Percentiles rank a stretch among this genome's conserved stretches.
These are phyloP conservation scores for Platyscapa corneri DNA, from an alignment of 1,140 invertebrate genomes.

Conservation along the genomic window DNA sequence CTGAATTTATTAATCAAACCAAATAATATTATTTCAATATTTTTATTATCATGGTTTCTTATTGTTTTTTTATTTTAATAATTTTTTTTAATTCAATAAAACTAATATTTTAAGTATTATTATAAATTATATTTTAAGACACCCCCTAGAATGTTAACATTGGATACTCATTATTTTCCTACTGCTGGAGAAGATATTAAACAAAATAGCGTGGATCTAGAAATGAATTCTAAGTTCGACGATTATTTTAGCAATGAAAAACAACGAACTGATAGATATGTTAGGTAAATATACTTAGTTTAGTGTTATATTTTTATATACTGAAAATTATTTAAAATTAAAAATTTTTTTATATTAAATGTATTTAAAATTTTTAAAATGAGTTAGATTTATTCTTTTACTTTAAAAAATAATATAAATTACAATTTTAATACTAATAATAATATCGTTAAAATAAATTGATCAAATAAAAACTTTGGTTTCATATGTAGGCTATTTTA, in stretches of 20 bases:
- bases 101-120: too few relatives aligned
- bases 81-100: too few relatives aligned
- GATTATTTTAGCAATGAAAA: conserved; percentile 60
- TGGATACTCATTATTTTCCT: conserved; percentile 88
- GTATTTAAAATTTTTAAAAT: too few relatives aligned
- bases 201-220: conserved; percentile 57
- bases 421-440: too few relatives aligned
- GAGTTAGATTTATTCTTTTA: too few relatives aligned
- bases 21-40: neutral
- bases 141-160: conserved; percentile 86
- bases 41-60: neutral
- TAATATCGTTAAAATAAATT: too few relatives aligned
- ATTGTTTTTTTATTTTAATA: too few relatives aligned
- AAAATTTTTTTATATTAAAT: too few relatives aligned
- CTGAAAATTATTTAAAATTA: neutral
- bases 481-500: too few relatives aligned
- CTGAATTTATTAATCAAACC: neutral
- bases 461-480: too few relatives aligned
- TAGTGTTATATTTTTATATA: neutral
- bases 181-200: conserved; percentile 79
- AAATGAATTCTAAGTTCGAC: conserved; percentile 50
- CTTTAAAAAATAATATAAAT: too few relatives aligned
- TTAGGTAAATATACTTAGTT: conserved; percentile 59
- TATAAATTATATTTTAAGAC: conserved; percentile 72
- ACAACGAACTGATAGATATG: conserved; percentile 61